Conservation (phyloP, 2,113 vertebrate species). For the Haliaeetus leucogaster region DNA sequence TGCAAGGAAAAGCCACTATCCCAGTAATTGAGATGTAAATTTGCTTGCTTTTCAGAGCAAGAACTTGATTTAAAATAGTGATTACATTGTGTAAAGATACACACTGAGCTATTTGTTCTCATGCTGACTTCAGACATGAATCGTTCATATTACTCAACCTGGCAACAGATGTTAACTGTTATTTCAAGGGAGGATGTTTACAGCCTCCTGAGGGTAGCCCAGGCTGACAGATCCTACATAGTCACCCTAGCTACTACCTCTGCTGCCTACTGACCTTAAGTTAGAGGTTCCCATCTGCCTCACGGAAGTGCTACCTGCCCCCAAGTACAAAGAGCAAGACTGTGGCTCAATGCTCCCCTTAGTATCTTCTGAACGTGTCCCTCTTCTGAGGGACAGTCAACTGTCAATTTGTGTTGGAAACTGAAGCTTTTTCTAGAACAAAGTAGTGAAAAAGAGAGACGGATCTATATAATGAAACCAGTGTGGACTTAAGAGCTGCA, state of each 20-base stretch:
- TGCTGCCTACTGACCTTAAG: not conserved
- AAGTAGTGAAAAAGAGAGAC: not conserved
- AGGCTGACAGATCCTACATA: not conserved
- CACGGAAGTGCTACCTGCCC: not conserved
- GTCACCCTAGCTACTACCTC: not conserved
- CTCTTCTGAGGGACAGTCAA: not conserved
- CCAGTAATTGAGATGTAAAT: not conserved
- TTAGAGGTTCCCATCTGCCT: not conserved
- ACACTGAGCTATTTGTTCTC: not conserved
- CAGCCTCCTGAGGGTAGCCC: not conserved
- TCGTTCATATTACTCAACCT: not conserved
- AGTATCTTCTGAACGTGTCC: not conserved
- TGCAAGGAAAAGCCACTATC: not conserved
- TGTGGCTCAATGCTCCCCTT: rapidly evolving
- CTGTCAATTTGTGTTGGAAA: not conserved
- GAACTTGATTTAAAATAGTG: not conserved
- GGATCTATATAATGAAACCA: not conserved
- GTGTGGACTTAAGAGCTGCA: not conserved
- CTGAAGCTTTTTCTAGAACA: not conserved
- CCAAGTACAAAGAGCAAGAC: not conserved
- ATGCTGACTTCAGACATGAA: not conserved
- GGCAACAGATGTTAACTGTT: not conserved
- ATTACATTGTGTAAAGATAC: not conserved
- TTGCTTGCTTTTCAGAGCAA: not conserved
- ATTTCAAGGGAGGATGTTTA: not conserved